Conservation (phyloP, 2,888 invertebrate genomes). For the Drosophila sordidula region DNA sequence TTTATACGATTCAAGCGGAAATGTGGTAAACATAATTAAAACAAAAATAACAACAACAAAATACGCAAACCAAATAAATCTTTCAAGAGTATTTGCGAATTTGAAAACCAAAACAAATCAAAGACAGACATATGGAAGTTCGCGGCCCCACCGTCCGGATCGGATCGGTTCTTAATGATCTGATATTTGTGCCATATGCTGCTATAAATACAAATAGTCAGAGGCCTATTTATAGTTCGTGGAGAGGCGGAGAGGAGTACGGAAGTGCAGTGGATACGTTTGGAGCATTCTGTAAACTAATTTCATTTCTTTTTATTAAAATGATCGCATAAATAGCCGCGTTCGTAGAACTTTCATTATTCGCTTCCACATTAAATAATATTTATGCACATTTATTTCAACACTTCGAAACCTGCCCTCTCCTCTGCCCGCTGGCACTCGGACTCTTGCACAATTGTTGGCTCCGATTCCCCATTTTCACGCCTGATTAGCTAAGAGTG, state of each 20-base stretch:
- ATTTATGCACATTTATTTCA: conserved; percentile 60
- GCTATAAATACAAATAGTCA: conserved; percentile 46
- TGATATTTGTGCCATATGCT: conserved; percentile 43
- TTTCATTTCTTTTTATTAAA: background rate
- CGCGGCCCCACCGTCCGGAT: background rate
- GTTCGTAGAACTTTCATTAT: conserved; percentile 7
- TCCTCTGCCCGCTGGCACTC: background rate
- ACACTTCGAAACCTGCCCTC: conserved; percentile 27
- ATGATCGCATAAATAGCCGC: no score
- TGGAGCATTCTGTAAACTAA: conserved; percentile 1
- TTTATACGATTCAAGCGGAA: conserved; percentile 32
- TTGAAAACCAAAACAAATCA: conserved; percentile 22
- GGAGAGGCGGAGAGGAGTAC: background rate
- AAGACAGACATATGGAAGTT: conserved; percentile 9
- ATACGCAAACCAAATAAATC: conserved; percentile 47
- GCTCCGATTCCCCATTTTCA: conserved; percentile 50
- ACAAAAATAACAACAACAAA: background rate
- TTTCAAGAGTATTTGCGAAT: conserved; percentile 51
- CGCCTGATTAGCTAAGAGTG: conserved; percentile 70
- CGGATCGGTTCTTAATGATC: conserved; percentile 8
- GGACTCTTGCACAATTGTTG: conserved; percentile 51
- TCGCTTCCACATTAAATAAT: conserved; percentile 5
- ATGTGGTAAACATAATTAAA: conserved; percentile 21
- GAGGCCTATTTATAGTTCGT: conserved; percentile 38
- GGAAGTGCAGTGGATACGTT: background rate